These are phyloP conservation scores for Morone saxatilis DNA, from an alignment of 2,113 vertebrate genomes.

Conservation along the genomic window DNA sequence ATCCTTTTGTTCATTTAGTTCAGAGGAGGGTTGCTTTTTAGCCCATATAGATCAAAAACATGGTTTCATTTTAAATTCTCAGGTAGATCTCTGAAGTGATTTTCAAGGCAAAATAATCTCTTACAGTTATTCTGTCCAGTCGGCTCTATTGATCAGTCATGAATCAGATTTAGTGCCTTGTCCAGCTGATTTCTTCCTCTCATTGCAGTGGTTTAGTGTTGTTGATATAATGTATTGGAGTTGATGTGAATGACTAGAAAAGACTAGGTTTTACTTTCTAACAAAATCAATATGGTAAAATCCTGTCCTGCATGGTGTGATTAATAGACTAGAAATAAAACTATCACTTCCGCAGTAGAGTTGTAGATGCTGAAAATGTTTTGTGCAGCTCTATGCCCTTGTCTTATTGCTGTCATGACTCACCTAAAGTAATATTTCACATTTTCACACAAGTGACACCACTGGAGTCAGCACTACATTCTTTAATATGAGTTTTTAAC, in stretches of 20 bases:
- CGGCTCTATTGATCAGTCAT: constrained; percentile 14
- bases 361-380: constrained; percentile 12
- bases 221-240: constrained; percentile 1
- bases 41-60: not conserved
- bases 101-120: not conserved
- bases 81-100: constrained; percentile 37
- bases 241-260: constrained; percentile 9
- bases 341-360: not conserved
- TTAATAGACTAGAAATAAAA: constrained; percentile 9
- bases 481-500: not conserved
- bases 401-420: not conserved
- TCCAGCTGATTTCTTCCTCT: not conserved
- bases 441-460: constrained; percentile 27
- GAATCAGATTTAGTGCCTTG: constrained; percentile 47
- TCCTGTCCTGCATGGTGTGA: constrained; percentile 1
- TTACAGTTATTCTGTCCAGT: constrained; percentile 3
- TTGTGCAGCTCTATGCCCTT: not conserved
- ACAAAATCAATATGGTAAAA: not conserved
- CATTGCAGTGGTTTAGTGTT: constrained; percentile 2
- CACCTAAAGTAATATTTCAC: constrained; percentile 19
- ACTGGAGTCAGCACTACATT: not conserved
- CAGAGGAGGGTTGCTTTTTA: not conserved
- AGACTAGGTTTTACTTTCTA: not conserved
- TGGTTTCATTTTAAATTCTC: constrained; percentile 22
- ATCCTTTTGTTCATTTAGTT: not conserved